Evolutionary conservation across 2,113 vertebrate genomes (phyloP), one percentile per base, ranked within the genome.

Genomic region (Psophia crepitans): DNA sequence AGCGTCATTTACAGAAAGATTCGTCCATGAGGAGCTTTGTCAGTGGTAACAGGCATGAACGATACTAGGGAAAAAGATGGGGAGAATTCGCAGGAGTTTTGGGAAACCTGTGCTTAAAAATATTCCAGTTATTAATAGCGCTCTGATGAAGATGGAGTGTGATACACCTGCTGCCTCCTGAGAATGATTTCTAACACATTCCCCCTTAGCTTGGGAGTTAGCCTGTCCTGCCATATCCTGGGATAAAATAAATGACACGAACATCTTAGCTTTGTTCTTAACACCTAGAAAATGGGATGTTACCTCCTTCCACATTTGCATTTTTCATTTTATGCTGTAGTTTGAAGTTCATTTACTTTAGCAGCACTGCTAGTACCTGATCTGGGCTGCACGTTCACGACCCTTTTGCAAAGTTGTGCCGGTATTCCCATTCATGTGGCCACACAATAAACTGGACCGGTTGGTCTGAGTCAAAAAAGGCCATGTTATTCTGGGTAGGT

Each of bases 221-320:
- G 68, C n/a, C 64, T n/a, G 19, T 43, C 76, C 71, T 87, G 65
- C 78, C 43, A 18, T 82, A 76, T 64, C 70, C 76, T 85, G 68
- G 48, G 54, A 88, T 74, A 65, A 75, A 58, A 48, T 66, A 86
- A 89, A 32, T 35, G 27, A 43, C 71, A 93, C 57, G 81, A 66
- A 84, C 80, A 75, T 71, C 84, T 95, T 61, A 97, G 71, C 68
- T 94, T 95, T 94, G 86, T 85, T 87, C 88, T 68, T 93, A 86
- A 69, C 76, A 71, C 73, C 56, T 60, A 75, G 28, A 64, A 51
- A 89, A 84, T 28, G 20, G 33, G 65, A 75, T 75, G 65, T 44
- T 91, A 75, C 57, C 61, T 82, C 56, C 87, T 75, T 84, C 69
- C 48, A 71, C 8, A 0, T 78, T 63, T 39, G 43, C 60, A 82